Evolutionary conservation across 2,113 vertebrate species (phyloP), one percentile per base, ranked within the genome.

Genomic region (Lophius piscatorius): DNA sequence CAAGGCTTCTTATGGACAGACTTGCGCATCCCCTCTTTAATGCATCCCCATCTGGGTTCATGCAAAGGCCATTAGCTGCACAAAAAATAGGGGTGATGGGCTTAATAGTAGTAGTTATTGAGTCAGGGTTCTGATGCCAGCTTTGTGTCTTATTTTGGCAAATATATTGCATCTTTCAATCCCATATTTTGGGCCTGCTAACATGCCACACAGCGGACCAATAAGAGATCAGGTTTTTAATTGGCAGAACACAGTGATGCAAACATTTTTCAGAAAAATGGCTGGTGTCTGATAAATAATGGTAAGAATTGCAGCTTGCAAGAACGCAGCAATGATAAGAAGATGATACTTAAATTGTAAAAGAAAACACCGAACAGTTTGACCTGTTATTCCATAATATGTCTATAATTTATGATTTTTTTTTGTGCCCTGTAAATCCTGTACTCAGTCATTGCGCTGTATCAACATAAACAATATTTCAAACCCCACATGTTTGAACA

Each of bases 151-250:
- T 10, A 63, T 65, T 74, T 68, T 71, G 63, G 56, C 60, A 81
- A 84, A 82, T 80, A 72, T 72, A 74, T 83, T 81, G 79, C 46
- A 79, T 42, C 50, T 76, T 80, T 81, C 82, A 86, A 87, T 89
- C 74, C 74, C 50, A 52, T 70, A 46, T 61, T 80, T 63, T 82
- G 68, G 65, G 62, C 65, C 48, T 26, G 40, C 65, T 76, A 74
- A 82, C 63, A 51, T 81, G 70, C 57, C 36, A 13, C 63, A 65
- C 36, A 58, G 48, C 58, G 68, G 55, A 80, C 74, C 74, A 55
- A 56, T 13, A 42, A 42, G 24, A 75, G 81, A 82, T 70, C 73
- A 76, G n/a, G 31, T 51, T 50, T 59, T 56, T 66, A 80, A 84
- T 71, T 24, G 24, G 39, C 34, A 8, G 6, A 44, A 31, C 35